Evolutionary conservation across 2,113 vertebrate genomes (phyloP).

Genomic region (Carassius auratus): DNA sequence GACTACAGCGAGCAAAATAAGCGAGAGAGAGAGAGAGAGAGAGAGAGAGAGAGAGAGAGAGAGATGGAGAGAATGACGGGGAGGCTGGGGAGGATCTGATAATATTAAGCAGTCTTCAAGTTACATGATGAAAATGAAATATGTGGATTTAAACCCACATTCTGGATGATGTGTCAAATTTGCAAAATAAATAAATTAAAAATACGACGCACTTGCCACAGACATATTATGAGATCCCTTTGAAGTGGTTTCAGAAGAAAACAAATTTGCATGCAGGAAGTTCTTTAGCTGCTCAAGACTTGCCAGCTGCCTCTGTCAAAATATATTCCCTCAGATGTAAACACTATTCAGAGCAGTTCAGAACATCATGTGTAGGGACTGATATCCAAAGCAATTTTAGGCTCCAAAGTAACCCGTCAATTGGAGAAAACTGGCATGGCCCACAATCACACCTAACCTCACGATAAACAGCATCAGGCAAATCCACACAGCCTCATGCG

Average conservation of each 20-base stretch:
- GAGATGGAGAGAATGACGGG: background rate
- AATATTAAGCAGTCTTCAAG: constrained; percentile 22
- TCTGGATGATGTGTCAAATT: constrained; percentile 38
- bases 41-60: background rate
- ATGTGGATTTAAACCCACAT: constrained; percentile 40
- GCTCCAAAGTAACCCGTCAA: constrained; percentile 37
- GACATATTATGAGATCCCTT: constrained; percentile 23
- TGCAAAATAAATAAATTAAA: constrained; percentile 37
- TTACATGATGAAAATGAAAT: constrained; percentile 28
- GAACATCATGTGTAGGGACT: constrained; percentile 36
- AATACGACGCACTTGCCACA: constrained; percentile 18
- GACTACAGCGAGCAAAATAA: background rate
- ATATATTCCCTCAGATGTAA: constrained; percentile 40
- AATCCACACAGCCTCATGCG: constrained; percentile 15
- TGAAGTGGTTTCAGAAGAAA: constrained; percentile 47
- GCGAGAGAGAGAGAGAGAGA: background rate
- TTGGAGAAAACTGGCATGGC: constrained; percentile 9
- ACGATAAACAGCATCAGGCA: constrained; percentile 45
- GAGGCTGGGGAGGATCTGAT: constrained; percentile 6
- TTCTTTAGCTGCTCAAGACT: constrained; percentile 26
- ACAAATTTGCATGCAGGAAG: constrained; percentile 49
- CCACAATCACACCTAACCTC: constrained; percentile 36
- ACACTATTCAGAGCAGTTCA: constrained; percentile 30
- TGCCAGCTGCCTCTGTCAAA: constrained; percentile 48
- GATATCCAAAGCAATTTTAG: constrained; percentile 56